Evolutionary conservation across 2,113 vertebrate genomes (phyloP).

Genomic region (Bombycilla garrulus): DNA sequence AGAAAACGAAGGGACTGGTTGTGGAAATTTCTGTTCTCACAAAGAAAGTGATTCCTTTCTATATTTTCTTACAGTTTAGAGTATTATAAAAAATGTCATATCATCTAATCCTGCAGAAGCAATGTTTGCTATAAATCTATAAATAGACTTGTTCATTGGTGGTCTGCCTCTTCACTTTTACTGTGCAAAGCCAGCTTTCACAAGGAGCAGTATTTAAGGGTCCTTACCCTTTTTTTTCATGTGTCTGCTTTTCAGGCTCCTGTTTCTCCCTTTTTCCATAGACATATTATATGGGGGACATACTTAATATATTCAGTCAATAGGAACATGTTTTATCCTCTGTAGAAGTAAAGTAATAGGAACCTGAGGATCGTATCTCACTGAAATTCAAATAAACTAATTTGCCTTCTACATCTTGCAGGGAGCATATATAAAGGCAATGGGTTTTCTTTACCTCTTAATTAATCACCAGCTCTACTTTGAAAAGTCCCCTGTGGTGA

Average conservation of each 20-base stretch:
- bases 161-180: constrained; percentile 1
- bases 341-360: neutral
- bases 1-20: neutral
- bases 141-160: neutral
- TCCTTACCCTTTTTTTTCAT: neutral
- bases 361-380: neutral
- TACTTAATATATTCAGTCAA: neutral
- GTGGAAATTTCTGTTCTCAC: constrained; percentile 14
- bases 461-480: neutral
- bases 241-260: neutral
- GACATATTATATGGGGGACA: neutral
- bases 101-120: neutral
- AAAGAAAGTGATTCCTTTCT: neutral
- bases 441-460: neutral
- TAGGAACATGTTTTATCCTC: neutral
- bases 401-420: neutral
- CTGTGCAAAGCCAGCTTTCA: neutral
- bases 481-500: neutral
- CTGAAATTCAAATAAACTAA: neutral
- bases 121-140: constrained; percentile 13
- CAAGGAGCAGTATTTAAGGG: neutral
- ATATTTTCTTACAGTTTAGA: neutral
- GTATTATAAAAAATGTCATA: constrained; percentile 1
- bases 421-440: neutral
- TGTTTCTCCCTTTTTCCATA: neutral